Conservation (phyloP, 2,113 vertebrate species). For the Sturnira hondurensis region DNA sequence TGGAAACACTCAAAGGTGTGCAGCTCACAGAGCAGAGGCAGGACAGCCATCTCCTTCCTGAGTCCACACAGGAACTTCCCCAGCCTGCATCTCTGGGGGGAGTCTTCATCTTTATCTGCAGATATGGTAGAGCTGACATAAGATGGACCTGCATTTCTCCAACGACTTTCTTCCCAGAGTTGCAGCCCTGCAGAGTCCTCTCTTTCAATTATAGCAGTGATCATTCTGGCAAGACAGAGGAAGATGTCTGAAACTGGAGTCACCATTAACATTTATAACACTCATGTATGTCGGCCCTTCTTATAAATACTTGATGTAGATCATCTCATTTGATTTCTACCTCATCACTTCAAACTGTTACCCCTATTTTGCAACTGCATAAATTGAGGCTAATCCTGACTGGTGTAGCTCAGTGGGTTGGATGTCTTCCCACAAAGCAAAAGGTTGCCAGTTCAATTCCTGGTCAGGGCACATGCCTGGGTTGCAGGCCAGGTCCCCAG, state of each 20-base stretch:
- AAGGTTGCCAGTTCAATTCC: too few species aligned
- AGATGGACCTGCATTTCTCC: background rate
- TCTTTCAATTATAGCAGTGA: background rate
- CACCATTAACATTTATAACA: background rate
- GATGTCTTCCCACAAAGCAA: too few species aligned
- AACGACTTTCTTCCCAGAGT: background rate
- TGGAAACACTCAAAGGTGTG: background rate
- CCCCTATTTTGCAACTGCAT: background rate
- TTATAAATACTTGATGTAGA: too few species aligned
- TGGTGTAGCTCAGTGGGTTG: too few species aligned
- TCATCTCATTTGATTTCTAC: background rate
- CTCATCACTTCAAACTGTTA: rapidly evolving
- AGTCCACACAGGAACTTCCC: background rate
- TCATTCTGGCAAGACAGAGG: background rate
- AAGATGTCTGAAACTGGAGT: background rate
- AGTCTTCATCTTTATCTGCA: background rate
- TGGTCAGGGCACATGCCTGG: too few species aligned
- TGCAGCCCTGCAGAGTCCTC: too few species aligned
- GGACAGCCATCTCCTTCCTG: background rate
- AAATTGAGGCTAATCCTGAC: too few species aligned
- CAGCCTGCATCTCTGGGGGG: background rate
- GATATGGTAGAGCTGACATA: background rate
- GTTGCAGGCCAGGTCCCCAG: too few species aligned
- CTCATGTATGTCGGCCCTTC: background rate
- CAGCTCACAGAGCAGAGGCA: background rate